These are phyloP conservation scores for Pocillopora meandrina DNA, from an alignment of 92 coral and sea anemone genomes.

Conservation along the genomic window DNA sequence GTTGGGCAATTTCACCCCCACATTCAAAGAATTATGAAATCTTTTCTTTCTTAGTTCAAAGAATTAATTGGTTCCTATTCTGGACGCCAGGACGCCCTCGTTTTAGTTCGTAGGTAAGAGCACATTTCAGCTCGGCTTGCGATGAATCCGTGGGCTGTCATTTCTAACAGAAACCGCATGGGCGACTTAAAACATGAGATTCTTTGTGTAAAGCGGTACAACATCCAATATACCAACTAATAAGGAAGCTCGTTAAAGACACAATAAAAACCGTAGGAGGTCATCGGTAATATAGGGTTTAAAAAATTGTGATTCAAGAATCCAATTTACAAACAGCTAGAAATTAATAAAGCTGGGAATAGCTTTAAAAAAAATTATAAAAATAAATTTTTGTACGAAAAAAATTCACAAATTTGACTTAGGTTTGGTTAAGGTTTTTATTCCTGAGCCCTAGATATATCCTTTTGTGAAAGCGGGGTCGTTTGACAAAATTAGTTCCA, in stretches of 20 bases:
- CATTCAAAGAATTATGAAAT: too few species aligned
- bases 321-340: not conserved
- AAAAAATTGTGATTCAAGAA: not conserved
- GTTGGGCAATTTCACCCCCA: too few species aligned
- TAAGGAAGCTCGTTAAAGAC: not conserved
- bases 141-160: too few species aligned
- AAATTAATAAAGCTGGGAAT: not conserved
- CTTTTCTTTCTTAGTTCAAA: too few species aligned
- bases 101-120: too few species aligned
- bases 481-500: not conserved
- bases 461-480: not conserved
- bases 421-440: too few species aligned
- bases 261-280: not conserved
- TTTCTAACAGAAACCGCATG: not conserved
- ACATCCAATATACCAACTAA: conserved; percentile 3
- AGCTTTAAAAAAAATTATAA: too few species aligned
- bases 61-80: too few species aligned
- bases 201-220: not conserved
- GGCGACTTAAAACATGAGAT: not conserved
- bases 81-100: too few species aligned
- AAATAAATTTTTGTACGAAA: too few species aligned
- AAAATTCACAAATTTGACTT: too few species aligned
- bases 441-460: not conserved
- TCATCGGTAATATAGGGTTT: not conserved
- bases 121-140: too few species aligned